These are phyloP conservation scores for Malthinus seriepunctatus DNA, from an alignment of 2,888 invertebrate species.

Conservation along the genomic window DNA sequence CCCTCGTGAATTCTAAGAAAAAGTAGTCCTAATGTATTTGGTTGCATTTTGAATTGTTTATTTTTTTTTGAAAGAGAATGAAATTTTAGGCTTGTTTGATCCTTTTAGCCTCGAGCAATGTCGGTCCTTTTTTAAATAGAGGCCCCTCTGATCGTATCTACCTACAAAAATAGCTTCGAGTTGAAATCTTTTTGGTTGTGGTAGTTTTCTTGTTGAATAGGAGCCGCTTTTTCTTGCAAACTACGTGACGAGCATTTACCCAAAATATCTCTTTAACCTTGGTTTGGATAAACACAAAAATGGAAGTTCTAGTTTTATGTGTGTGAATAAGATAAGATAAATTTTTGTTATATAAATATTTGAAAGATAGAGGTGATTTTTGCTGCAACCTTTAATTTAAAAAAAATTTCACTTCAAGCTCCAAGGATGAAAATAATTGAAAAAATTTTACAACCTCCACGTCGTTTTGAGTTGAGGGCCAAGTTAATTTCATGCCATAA, in stretches of 20 bases:
- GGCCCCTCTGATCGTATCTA: constrained; percentile 21
- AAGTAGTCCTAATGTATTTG: constrained; percentile 18
- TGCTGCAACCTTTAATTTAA: too few relatives aligned
- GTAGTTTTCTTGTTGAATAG: background rate
- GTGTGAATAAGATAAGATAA: constrained; percentile 20
- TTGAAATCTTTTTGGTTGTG: background rate
- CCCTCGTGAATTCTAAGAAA: constrained; percentile 21
- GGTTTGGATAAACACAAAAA: constrained; percentile 18
- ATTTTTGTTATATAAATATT: constrained; percentile 11
- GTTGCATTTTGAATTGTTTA: background rate
- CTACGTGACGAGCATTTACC: constrained; percentile 14
- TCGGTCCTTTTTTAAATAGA: constrained; percentile 24
- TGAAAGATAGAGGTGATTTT: too few relatives aligned
- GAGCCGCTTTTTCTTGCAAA: constrained; percentile 12
- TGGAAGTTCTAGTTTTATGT: constrained; percentile 14
- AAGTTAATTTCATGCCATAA: too few relatives aligned
- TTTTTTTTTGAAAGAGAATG: constrained; percentile 19
- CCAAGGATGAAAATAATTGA: too few relatives aligned
- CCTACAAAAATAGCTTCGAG: constrained; percentile 7
- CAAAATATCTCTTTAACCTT: constrained; percentile 20
- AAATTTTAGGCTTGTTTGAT: constrained; percentile 29
- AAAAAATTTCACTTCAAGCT: too few relatives aligned
- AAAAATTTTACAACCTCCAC: too few relatives aligned
- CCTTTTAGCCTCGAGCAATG: constrained; percentile 28
- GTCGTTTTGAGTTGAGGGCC: too few relatives aligned